Evolutionary conservation across 1,140 invertebrate genomes (phyloP), one percentile per base, ranked within the genome.

Genomic region (Pantala flavescens): DNA sequence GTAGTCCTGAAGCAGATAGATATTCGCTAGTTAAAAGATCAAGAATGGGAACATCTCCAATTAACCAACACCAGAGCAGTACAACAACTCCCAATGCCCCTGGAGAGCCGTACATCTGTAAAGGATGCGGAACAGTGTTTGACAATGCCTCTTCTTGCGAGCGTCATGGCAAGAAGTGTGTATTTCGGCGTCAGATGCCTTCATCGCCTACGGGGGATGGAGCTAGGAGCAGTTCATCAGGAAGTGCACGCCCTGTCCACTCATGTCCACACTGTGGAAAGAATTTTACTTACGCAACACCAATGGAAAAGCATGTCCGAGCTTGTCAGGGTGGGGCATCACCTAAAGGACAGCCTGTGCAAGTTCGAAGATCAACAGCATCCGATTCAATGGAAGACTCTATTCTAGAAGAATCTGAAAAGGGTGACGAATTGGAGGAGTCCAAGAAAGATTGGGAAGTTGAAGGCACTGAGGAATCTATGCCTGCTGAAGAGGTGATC

Each of bases 141-240:
- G 74, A 74, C 23, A 74, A 43, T n/a, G 55, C 23, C 2, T 74
- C 74, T n/a, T 24, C 74, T 12, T 74, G 23, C 24, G 63, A 74
- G 5, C 49, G 74, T 11, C 74, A 74, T 74, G 74, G 63, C 0
- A 74, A 74, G 28, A 74, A 74, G 63, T 74, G 74, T n/a, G 63
- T 71, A 14, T 74, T 70, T 23, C 23, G 24, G 7, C 55, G 24
- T 23, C 16, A 71, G 24, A 16, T 74, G 74, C 23, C 23, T 11
- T 23, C n/a, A 7, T 19, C n/a, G 12, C 73, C 73, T 12, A 9
- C 24, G 10, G 23, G 10, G 24, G 55, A 71, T 71, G 70, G 49
- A 36, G 23, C 12, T 3, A 63, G n/a, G 49, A 16, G 5, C 12
- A 63, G 16, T 63, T 3, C 49, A 63, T 63, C 49, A 19, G 49